Conservation (phyloP, 1,140 invertebrate species). For the Camponotus floridanus region DNA sequence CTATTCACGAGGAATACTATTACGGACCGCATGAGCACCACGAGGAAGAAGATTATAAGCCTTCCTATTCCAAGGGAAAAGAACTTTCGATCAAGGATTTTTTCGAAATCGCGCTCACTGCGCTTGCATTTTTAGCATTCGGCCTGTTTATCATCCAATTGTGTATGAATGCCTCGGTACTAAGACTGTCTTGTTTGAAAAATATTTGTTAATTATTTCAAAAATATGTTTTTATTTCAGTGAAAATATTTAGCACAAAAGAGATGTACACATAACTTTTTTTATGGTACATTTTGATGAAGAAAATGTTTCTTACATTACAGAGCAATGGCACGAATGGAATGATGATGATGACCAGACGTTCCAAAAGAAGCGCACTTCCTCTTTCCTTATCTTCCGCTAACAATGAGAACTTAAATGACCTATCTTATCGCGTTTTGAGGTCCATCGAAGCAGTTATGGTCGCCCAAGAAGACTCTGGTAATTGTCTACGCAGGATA, state of each 20-base stretch:
- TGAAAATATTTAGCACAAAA: not conserved
- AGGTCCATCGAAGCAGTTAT: conserved; percentile 87
- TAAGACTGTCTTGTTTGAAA: not conserved
- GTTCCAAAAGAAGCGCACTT: conserved; percentile 74
- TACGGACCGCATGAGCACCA: conserved; percentile 68
- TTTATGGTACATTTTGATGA: not conserved
- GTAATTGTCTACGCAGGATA: conserved; percentile 87
- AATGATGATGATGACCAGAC: conserved; percentile 71
- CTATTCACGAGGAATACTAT: conserved; percentile 83
- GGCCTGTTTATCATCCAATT: conserved; percentile 92
- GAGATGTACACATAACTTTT: not conserved
- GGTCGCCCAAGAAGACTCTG: conserved; percentile 83
- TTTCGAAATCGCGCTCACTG: conserved; percentile 92
- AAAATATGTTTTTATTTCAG: not conserved
- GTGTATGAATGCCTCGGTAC: conserved; percentile 87
- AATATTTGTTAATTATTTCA: not conserved
- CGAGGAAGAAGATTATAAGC: conserved; percentile 73
- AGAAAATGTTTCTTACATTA: not conserved
- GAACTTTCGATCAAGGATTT: conserved; percentile 89
- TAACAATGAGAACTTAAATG: conserved; percentile 85
- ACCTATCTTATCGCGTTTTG: conserved; percentile 86
- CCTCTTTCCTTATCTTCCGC: conserved; percentile 69
- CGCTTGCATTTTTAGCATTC: conserved; percentile 92
- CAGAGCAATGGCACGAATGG: conserved; percentile 22
- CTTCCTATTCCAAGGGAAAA: conserved; percentile 84